These are phyloP conservation scores for Microctenopoma stevenorrisi DNA, from an alignment of 2,797 vertebrate genomes.

Conservation along the genomic window DNA sequence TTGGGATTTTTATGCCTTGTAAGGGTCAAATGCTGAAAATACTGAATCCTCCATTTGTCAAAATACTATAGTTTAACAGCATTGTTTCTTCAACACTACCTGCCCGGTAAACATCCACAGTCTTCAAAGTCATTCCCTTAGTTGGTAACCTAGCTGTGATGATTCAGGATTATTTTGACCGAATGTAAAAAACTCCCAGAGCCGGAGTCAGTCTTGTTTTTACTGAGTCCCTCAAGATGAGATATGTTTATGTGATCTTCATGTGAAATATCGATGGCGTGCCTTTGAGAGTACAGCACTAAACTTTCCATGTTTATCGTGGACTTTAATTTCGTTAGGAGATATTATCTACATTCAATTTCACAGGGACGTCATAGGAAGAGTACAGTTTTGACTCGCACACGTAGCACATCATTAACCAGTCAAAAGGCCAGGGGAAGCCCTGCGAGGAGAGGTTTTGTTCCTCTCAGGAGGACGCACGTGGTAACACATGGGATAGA, in stretches of 20 bases:
- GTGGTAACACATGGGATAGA: constrained; percentile 73
- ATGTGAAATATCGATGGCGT: background rate
- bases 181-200: background rate
- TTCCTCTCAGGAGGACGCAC: constrained; percentile 75
- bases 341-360: background rate
- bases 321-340: background rate
- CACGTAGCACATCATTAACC: constrained; percentile 59
- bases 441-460: constrained; percentile 60
- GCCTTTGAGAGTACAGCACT: background rate
- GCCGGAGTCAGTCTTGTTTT: background rate
- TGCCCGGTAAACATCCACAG: background rate
- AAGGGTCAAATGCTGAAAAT: background rate
- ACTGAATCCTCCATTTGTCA: constrained; percentile 1
- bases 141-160: background rate
- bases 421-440: constrained; percentile 53
- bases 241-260: background rate
- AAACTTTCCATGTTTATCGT: background rate
- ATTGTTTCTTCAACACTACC: background rate
- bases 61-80: background rate
- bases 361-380: constrained; percentile 10
- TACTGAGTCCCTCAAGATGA: background rate
- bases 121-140: background rate
- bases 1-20: background rate
- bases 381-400: constrained; percentile 44
- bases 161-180: background rate